Evolutionary conservation across 2,797 vertebrate species (phyloP).

Genomic region (Pangasius djambal): DNA sequence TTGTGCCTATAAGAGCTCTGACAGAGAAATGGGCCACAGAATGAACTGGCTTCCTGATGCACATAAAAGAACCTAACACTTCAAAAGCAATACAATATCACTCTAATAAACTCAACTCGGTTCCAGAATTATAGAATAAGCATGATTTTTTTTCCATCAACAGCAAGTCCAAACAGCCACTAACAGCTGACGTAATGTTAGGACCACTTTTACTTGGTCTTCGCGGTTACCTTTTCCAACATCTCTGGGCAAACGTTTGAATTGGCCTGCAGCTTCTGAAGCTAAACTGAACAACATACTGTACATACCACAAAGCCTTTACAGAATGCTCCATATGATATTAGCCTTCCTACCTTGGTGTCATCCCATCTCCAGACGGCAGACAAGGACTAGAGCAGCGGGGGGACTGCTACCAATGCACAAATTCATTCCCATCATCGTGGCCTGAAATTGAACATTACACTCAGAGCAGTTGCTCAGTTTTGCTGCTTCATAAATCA

Average conservation of each 20-base stretch:
- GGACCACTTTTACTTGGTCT: background rate
- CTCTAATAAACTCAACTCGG: background rate
- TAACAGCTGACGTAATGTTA: background rate
- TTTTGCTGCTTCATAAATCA: background rate
- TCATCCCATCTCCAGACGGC: background rate
- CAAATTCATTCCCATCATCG: background rate
- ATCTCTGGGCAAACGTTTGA: background rate
- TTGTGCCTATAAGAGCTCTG: too few species aligned
- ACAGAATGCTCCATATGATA: background rate
- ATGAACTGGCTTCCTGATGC: too few species aligned
- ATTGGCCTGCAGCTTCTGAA: background rate
- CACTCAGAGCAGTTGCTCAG: too few species aligned
- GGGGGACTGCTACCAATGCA: background rate
- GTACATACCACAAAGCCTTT: background rate
- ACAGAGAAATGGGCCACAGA: too few species aligned
- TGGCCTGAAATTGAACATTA: background rate
- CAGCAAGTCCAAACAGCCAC: background rate
- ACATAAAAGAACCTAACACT: too few species aligned
- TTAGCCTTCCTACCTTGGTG: background rate
- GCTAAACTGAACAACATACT: background rate
- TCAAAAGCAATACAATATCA: too few species aligned
- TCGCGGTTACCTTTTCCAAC: background rate
- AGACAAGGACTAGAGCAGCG: background rate
- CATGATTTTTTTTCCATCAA: too few species aligned
- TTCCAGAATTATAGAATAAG: background rate